Base-by-base conservation (phyloP, 2,888 invertebrate genomes). In the Emmelina monodactyla region DNA sequence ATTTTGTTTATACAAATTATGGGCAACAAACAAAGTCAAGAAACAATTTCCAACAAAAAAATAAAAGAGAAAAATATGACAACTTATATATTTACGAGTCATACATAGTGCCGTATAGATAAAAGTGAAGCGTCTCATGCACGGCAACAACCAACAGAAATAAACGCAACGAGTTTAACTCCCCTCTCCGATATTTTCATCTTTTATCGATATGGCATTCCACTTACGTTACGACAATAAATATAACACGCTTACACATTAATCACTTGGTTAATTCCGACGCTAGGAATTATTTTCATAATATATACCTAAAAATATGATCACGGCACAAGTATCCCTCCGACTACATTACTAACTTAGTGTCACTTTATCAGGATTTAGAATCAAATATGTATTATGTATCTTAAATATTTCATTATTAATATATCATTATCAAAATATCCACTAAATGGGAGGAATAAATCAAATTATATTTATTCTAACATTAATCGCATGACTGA, bases 311-410 rank as follows among this genome's bases (percentile, higher is more conserved):
- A 79, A 78, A 79, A 79, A 79, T 79, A 79, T 79, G 79, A 79
- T 79, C 79, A 79, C 79, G 79, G 79, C 80, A 79, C 79, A 79
- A 78, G 79, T 79, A 79, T 79, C 79, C 79, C 79, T 78, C 79
- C 79, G 79, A 79, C 78, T 79, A 79, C 76, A 73, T 73, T 75
- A 78, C 79, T 76, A 75, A 79, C 67, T 67, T 79, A 78, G 78
- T 79, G 78, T 78, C 76, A 76, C 76, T 75, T 79, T 79, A 78
- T 78, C 79, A 78, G 79, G 79, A 79, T 79, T 79, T 79, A 79
- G 78, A 79, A 79, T 79, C 79, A 78, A 79, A 78, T 79, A 79
- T 79, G 79, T 79, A 79, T 79, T 76, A 79, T 79, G 79, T 76
- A 76, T 78, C 79, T 79, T 79, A 79, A 79, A 78, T 79, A 78